Percentiles rank a stretch among this genome's conserved stretches.
Evolutionary conservation across 2,797 vertebrate species (phyloP).

Genomic region (Spinus pinus): DNA sequence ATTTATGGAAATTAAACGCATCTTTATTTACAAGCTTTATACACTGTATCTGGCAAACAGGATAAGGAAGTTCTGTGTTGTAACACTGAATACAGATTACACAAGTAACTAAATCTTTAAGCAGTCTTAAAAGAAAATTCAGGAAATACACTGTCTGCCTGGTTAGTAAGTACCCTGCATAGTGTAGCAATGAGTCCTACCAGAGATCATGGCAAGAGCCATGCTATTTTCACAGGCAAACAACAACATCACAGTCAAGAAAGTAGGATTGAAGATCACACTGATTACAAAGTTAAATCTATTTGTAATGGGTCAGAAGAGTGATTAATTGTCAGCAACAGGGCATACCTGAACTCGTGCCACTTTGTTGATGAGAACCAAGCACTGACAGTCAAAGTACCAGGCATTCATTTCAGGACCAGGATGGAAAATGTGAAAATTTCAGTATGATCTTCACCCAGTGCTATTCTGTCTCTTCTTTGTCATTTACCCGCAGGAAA

Average conservation of each 20-base stretch:
- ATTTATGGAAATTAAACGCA: conserved; percentile 22
- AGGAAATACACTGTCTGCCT: background rate
- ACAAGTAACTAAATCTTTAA: background rate
- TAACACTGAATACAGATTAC: background rate
- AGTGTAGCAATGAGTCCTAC: background rate
- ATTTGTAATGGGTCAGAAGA: background rate
- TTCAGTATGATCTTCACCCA: background rate
- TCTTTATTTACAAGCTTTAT: conserved; percentile 8
- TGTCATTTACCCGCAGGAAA: conserved; percentile 5
- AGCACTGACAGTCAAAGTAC: background rate
- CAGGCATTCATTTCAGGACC: background rate
- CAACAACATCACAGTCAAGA: background rate
- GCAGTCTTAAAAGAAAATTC: background rate
- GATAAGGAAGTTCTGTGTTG: background rate
- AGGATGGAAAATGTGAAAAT: background rate
- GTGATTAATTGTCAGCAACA: background rate
- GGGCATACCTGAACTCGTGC: background rate
- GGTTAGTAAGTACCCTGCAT: background rate
- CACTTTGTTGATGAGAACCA: background rate
- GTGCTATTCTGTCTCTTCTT: background rate
- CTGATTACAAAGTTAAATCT: background rate
- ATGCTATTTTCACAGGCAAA: background rate
- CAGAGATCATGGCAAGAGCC: background rate
- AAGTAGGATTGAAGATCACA: background rate
- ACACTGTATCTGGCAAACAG: background rate